Evolutionary conservation across 2,888 invertebrate species (phyloP), one percentile per base, ranked within the genome.

Genomic region (Drosophila ustulata): DNA sequence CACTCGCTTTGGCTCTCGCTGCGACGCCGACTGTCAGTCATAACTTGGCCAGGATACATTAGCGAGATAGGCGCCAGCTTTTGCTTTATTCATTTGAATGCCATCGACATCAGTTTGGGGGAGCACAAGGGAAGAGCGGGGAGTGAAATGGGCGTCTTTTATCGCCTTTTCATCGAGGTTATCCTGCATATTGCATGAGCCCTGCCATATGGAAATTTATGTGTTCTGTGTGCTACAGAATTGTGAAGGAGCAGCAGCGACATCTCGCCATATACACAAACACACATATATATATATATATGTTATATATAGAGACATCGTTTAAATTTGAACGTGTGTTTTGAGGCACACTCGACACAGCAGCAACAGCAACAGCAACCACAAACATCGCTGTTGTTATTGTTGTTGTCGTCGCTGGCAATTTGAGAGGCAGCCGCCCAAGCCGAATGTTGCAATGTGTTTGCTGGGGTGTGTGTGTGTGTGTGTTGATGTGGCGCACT

Each of bases 141-240:
- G 18, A 18, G 18, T 18, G 18, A 18, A 18, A 18, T 18, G 18
- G 75, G 75, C 66, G 67, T 78, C 89, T 84, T 84, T 88, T 84
- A 84, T 88, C 88, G 89, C 84, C 89, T 86, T 84, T 88, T 84
- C 89, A 84, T 88, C 88, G 78, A 78, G 86, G 87, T 78, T 82
- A 76, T 86, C 67, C 71, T 84, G 87, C 87, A 84, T 84, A 86
- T 84, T 84, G 84, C 87, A 84, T 84, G 84, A 84, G 84, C 65
- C 83, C 83, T 86, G 88, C 83, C 89, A 78, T 84, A 88, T 88
- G 87, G 81, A 88, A 84, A 84, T 84, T 78, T 84, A 88, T 84
- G 82, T 72, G 57, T 67, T 55, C 13, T 61, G 57, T 46, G 51
- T 18, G 18, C 18, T 18, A 18, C 18, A 18, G 18, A 18, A 18